phyloP scores from a whole-genome alignment of 2,797 vertebrate genomes.

The Cheracebus regulus region DNA sequence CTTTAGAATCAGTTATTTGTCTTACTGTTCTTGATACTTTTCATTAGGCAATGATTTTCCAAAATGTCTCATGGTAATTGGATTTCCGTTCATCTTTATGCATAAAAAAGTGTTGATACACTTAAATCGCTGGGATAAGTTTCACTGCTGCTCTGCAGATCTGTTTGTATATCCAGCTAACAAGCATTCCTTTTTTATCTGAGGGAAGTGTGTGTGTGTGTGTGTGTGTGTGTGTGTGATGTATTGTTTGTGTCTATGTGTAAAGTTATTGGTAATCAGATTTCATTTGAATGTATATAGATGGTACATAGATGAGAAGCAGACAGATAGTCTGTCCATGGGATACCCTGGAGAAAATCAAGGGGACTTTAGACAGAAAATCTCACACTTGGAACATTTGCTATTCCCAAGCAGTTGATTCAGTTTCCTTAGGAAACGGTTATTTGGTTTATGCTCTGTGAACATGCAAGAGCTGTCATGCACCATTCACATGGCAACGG shows the following conservation, averaged over 20 bases:
- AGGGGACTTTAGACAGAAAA: background rate
- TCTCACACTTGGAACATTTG: background rate
- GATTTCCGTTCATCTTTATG: background rate
- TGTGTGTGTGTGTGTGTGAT: background rate
- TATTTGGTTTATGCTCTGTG: background rate
- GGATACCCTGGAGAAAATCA: background rate
- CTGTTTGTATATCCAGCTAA: background rate
- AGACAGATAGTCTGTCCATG: background rate
- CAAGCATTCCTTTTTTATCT: background rate
- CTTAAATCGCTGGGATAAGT: background rate
- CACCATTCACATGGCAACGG: background rate
- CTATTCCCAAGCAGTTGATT: slow-evolving; percentile 9
- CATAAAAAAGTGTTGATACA: background rate
- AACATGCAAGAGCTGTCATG: background rate
- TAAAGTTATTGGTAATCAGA: background rate
- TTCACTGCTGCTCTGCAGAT: background rate
- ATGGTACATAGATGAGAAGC: background rate
- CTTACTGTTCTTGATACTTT: background rate
- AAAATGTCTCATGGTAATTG: background rate
- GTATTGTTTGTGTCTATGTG: background rate
- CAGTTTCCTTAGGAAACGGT: background rate
- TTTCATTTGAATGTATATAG: background rate
- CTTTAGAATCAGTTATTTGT: background rate
- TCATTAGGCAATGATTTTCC: background rate
- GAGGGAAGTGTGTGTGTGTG: background rate